Conservation (phyloP, 2,113 vertebrate species). For the Cichladusa arquata region DNA sequence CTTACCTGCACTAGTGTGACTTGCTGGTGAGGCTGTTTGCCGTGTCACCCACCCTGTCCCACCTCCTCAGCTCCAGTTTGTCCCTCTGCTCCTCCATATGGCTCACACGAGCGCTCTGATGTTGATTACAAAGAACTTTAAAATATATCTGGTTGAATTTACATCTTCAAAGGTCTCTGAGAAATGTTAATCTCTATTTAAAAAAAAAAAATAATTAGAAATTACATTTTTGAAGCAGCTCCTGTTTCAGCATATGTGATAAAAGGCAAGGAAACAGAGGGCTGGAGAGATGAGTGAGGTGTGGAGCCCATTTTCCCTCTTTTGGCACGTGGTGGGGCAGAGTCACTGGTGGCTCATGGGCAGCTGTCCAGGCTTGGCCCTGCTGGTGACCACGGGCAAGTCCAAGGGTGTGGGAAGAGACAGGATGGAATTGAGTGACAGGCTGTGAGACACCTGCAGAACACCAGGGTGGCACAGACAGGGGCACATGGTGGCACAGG, state of each 20-base stretch:
- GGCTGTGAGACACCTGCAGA: neutral
- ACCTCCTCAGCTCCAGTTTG: neutral
- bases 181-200: neutral
- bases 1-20: neutral
- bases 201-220: neutral
- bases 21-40: neutral
- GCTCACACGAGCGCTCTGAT: neutral
- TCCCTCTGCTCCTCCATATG: neutral
- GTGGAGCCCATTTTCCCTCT: neutral
- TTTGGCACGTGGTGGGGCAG: neutral
- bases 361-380: neutral
- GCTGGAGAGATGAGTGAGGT: neutral
- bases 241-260: neutral
- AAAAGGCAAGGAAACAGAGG: neutral
- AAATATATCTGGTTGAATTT: neutral
- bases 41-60: neutral
- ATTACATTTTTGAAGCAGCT: neutral
- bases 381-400: rapidly evolving
- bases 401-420: neutral
- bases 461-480: neutral
- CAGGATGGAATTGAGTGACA: neutral
- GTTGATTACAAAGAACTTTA: neutral
- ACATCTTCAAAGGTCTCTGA: neutral
- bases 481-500: neutral
- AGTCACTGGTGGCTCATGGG: neutral